phyloP scores from a whole-genome alignment of 2,113 vertebrate species.

The Solea solea region DNA sequence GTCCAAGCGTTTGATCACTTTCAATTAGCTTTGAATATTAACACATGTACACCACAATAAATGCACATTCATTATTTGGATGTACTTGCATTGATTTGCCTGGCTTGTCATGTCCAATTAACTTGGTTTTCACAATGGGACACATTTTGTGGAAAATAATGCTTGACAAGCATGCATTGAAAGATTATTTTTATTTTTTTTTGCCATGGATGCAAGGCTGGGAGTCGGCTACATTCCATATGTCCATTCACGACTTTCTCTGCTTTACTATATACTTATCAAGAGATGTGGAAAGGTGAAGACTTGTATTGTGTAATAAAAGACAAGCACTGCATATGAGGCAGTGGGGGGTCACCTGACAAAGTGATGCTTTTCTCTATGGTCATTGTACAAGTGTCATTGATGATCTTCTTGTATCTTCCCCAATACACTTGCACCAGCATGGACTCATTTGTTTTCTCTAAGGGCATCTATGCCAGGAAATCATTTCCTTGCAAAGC shows the following conservation, averaged over 20 bases:
- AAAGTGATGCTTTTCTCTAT: slow-evolving; percentile 14
- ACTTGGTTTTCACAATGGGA: slow-evolving; percentile 43
- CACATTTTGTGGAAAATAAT: slow-evolving; percentile 54
- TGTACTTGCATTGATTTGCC: slow-evolving; percentile 46
- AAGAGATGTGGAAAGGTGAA: slow-evolving; percentile 1
- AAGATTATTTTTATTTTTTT: not conserved
- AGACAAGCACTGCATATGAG: slow-evolving; percentile 40
- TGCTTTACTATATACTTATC: slow-evolving; percentile 11
- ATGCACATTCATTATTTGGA: slow-evolving; percentile 15
- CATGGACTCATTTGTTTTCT: slow-evolving; percentile 46
- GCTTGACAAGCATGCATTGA: slow-evolving; percentile 50
- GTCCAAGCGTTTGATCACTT: slow-evolving; percentile 38
- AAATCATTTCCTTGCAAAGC: slow-evolving; percentile 62
- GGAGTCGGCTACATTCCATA: slow-evolving; percentile 24
- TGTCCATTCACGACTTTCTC: not conserved
- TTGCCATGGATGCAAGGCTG: slow-evolving; percentile 7
- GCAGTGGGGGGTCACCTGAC: slow-evolving; percentile 23
- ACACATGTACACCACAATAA: slow-evolving; percentile 12
- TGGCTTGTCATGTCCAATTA: slow-evolving; percentile 45
- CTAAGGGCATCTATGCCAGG: slow-evolving; percentile 50
- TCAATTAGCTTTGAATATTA: slow-evolving; percentile 47
- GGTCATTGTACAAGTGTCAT: slow-evolving; percentile 47
- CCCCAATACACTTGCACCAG: slow-evolving; percentile 40
- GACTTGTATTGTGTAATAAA: slow-evolving; percentile 22
- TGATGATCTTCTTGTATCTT: slow-evolving; percentile 38